phyloP scores from a whole-genome alignment of 2,113 vertebrate genomes.

The chimpanzee (Pan troglodytes) region NHGRI_mPanTro3-v2.1_pri NC_072408.2:121875501-121876000 shows the following conservation, averaged over 20 bases:
- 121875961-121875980: neutral
- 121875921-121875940: neutral
- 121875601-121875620: too few relatives aligned
- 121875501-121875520: neutral
- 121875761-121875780: neutral
- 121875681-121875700: too few relatives aligned
- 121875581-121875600: too few relatives aligned
- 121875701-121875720: too few relatives aligned
- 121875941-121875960: neutral
- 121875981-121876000: neutral
- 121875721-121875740: neutral
- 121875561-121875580: too few relatives aligned
- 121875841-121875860: too few relatives aligned
- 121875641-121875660: too few relatives aligned
- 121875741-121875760: neutral
- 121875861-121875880: neutral
- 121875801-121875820: neutral
- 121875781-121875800: neutral
- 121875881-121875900: neutral
- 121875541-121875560: too few relatives aligned
- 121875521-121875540: neutral
- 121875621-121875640: too few relatives aligned
- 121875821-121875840: too few relatives aligned
- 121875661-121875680: too few relatives aligned
- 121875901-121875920: neutral